Percentiles rank a stretch among this genome's conserved stretches.
phyloP scores from a whole-genome alignment of 2,888 invertebrate species.

The Hipparchia sbordonii region DNA sequence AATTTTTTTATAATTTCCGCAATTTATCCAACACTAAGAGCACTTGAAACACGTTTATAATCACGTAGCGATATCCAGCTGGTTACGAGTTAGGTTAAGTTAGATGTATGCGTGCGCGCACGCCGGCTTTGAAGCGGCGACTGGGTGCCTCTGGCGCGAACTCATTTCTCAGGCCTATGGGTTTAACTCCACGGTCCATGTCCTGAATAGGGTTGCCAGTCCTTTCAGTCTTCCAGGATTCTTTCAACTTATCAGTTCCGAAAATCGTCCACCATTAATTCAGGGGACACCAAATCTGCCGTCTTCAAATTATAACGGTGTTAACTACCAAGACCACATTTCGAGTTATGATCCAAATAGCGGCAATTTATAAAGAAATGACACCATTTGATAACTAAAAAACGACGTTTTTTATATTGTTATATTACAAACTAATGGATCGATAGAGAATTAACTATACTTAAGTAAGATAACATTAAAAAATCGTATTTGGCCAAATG shows the following conservation, averaged over 20 bases:
- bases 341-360: too few species aligned
- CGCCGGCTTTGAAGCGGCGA: slow-evolving; percentile 54
- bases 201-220: slow-evolving; percentile 20
- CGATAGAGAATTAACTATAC: too few species aligned
- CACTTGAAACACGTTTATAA: slow-evolving; percentile 17
- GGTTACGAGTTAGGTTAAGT: not conserved
- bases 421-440: too few species aligned
- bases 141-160: slow-evolving; percentile 45
- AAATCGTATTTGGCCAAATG: too few species aligned
- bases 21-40: slow-evolving; percentile 6
- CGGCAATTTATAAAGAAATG: too few species aligned
- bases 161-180: slow-evolving; percentile 41
- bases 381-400: too few species aligned
- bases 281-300: too few species aligned
- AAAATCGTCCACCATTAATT: not conserved
- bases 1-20: not conserved
- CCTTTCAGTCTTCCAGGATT: slow-evolving; percentile 10
- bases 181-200: slow-evolving; percentile 29
- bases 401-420: too few species aligned
- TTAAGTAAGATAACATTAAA: too few species aligned
- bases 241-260: not conserved
- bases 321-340: too few species aligned
- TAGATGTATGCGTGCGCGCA: slow-evolving; percentile 30
- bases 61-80: slow-evolving; percentile 3
- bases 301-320: too few species aligned